Percentiles rank a stretch among this genome's conserved stretches.
Conservation (phyloP, 2,888 invertebrate genomes). For the Heteromyza rotundicornis region DNA sequence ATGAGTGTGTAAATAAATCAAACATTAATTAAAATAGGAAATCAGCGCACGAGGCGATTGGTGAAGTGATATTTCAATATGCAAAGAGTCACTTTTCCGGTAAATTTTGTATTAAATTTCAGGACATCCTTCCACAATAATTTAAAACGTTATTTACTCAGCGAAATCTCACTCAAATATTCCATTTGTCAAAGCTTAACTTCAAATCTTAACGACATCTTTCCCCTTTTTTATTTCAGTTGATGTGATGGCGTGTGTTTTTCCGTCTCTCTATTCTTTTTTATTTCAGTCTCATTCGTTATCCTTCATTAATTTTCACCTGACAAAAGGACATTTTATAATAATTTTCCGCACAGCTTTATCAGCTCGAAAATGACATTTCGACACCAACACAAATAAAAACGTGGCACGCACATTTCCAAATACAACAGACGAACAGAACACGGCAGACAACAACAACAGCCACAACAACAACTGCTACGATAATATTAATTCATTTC, state of each 20-base stretch:
- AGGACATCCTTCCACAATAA: no score
- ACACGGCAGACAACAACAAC: background rate
- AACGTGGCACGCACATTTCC: background rate
- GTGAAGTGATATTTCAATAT: no score
- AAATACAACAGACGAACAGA: background rate
- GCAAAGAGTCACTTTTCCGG: no score
- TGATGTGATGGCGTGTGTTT: background rate
- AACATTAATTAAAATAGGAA: no score
- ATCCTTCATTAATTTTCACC: constrained; percentile 15
- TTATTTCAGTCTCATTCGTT: background rate
- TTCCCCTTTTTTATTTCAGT: background rate
- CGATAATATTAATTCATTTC: constrained; percentile 1
- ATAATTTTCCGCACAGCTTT: constrained; percentile 5
- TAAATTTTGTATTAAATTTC: no score
- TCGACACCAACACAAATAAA: constrained; percentile 5
- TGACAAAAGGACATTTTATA: constrained; percentile 11
- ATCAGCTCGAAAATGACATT: constrained; percentile 7
- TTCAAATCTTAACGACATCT: no score
- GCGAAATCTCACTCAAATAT: no score
- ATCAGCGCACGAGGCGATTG: no score
- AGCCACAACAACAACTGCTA: background rate
- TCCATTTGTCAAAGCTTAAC: no score
- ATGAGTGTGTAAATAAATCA: no score
- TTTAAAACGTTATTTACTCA: no score
- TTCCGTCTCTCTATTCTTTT: background rate